Evolutionary conservation across 1,140 invertebrate genomes (phyloP).

Genomic region (Epicauta chinensis): DNA sequence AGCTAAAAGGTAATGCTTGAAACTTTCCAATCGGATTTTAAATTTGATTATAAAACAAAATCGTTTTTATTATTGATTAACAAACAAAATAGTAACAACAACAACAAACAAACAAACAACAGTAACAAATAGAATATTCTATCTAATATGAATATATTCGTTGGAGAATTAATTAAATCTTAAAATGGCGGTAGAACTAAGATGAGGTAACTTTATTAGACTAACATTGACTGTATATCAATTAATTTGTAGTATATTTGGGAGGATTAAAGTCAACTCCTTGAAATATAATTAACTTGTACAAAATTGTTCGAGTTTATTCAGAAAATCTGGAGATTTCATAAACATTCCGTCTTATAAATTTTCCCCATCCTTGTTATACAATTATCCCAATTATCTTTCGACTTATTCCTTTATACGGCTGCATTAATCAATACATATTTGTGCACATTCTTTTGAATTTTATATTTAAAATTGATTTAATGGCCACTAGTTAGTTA

Average conservation of each 20-base stretch:
- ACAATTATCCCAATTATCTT: constrained; percentile 19
- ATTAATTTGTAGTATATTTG: too few relatives aligned
- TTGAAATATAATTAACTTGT: constrained; percentile 9
- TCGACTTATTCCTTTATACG: constrained; percentile 11
- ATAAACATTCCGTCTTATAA: constrained; percentile 9
- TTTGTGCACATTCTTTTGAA: background rate
- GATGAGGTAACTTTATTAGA: too few relatives aligned
- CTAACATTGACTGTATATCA: too few relatives aligned
- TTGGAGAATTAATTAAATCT: background rate
- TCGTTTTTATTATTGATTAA: too few relatives aligned
- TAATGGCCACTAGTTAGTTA: constrained; percentile 12
- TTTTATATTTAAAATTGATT: constrained; percentile 4
- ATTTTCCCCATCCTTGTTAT: background rate
- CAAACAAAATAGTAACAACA: too few relatives aligned
- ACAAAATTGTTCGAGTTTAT: constrained; percentile 9
- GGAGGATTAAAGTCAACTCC: too few relatives aligned
- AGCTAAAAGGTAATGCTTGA: background rate
- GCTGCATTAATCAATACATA: constrained; percentile 10
- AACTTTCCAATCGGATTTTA: background rate
- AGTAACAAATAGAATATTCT: too few relatives aligned
- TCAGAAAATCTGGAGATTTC: constrained; percentile 2
- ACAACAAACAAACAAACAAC: too few relatives aligned
- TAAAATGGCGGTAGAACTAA: too few relatives aligned
- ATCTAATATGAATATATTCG: too few relatives aligned
- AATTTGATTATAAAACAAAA: constrained; percentile 3